Evolutionary conservation across 2,888 invertebrate genomes (phyloP).

Genomic region (Epirrhoe tristata): DNA sequence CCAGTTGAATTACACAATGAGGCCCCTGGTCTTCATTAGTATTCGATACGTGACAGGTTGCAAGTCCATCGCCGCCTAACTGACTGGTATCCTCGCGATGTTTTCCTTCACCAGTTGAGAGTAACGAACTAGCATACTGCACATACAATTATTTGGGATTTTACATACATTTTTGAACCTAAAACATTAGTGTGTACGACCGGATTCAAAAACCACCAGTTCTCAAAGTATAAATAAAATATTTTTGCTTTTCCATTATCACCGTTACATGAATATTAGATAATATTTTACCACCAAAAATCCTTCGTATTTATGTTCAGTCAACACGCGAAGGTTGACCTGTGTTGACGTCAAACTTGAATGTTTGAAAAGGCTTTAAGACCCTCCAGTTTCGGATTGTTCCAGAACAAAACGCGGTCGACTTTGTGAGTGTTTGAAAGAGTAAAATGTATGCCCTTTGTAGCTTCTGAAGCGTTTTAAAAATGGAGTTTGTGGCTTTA

Average conservation of each 20-base stretch:
- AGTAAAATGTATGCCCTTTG: constrained; percentile 28
- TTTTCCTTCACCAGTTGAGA: no score
- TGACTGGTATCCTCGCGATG: no score
- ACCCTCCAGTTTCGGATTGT: constrained; percentile 26
- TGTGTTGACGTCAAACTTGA: constrained; percentile 2
- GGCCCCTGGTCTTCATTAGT: no score
- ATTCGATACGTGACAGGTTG: no score
- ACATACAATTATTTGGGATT: no score
- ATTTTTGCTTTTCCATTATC: not conserved
- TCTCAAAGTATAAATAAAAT: no score
- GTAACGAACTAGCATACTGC: no score
- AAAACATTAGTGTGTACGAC: no score
- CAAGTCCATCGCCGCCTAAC: no score
- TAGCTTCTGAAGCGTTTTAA: constrained; percentile 6
- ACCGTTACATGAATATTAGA: not conserved
- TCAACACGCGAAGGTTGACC: constrained; percentile 21
- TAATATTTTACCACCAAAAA: constrained; percentile 11
- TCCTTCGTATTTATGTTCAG: constrained; percentile 20
- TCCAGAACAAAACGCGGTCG: constrained; percentile 34
- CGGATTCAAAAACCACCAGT: no score
- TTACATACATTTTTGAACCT: no score
- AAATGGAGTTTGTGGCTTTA: not conserved
- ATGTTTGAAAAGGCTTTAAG: constrained; percentile 12
- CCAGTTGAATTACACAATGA: no score
- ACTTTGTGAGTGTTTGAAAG: constrained; percentile 17